Percentiles rank a stretch among this genome's conserved stretches.
Evolutionary conservation across 2,113 vertebrate genomes (phyloP).

Genomic region (human (Homo sapiens)): GRCh38 chrX:98254501-98255000

Average conservation of each 20-base stretch:
- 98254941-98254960: background rate
- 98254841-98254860: background rate
- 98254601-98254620: background rate
- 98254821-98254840: background rate
- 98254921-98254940: background rate
- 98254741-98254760: background rate
- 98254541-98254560: background rate
- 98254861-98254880: background rate
- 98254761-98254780: background rate
- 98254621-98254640: background rate
- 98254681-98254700: background rate
- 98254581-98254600: constrained; percentile 46
- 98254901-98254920: background rate
- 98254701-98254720: background rate
- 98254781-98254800: background rate
- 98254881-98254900: background rate
- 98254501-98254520: constrained; percentile 26
- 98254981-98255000: background rate
- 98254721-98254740: background rate
- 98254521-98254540: constrained; percentile 21
- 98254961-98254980: background rate
- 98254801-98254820: background rate
- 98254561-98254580: constrained; percentile 1
- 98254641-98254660: background rate
- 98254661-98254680: background rate